phyloP scores from a whole-genome alignment of 2,113 vertebrate genomes.

The Psilopogon haemacephalus region DNA sequence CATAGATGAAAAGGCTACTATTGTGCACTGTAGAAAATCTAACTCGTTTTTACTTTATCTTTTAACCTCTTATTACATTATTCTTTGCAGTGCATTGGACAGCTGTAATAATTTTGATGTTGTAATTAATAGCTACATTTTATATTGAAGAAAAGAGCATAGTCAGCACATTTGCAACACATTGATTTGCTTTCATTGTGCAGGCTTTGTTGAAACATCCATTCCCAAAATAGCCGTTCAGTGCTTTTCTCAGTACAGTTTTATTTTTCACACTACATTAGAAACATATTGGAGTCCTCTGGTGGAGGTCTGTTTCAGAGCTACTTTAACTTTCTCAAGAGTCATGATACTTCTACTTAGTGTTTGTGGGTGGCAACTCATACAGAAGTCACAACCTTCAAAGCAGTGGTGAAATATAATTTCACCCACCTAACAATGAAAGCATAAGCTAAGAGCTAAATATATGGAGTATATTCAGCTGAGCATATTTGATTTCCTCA shows the following conservation, averaged over 20 bases:
- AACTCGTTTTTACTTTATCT: neutral
- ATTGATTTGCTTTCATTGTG: neutral
- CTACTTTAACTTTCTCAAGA: neutral
- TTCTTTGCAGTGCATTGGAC: neutral
- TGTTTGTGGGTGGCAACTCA: neutral
- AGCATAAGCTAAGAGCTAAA: neutral
- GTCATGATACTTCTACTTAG: neutral
- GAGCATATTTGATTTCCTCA: neutral
- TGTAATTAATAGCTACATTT: neutral
- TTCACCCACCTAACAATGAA: neutral
- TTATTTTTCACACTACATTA: neutral
- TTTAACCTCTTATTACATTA: neutral
- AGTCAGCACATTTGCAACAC: neutral
- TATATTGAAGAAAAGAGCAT: neutral
- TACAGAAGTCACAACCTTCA: neutral
- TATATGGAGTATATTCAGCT: neutral
- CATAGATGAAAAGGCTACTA: neutral
- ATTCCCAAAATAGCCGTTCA: neutral
- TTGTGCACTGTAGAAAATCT: neutral
- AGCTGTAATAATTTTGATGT: neutral
- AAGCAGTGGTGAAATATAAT: fast-evolving
- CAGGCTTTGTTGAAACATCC: neutral
- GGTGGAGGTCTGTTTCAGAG: neutral
- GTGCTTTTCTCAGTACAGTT: neutral
- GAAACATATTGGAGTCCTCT: neutral